Evolutionary conservation across 35 echinoderm and acorn worm species (phyloP), one percentile per base, ranked within the genome.

Genomic region (Hemicentrotus pulcherrimus): DNA sequence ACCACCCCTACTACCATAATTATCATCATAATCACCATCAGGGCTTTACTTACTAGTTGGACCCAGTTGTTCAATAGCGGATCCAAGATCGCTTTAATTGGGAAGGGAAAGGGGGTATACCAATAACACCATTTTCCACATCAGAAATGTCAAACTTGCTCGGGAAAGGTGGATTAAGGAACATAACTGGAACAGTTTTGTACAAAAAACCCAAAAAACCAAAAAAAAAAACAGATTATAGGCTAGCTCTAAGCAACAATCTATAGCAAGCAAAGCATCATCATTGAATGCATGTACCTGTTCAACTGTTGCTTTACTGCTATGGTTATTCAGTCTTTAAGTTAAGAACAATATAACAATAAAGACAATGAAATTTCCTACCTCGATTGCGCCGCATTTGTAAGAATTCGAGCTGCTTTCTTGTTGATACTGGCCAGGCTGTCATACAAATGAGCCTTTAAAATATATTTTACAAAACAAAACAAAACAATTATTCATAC

Each of bases 361-460:
- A 16, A 85, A 85, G 30, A 16, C 15, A 85, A 85, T 0, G 30
- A 86, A 86, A 86, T 31, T 31, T 30, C 46, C 71, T 95, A 95
- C 94, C 85, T 95, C 13, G 94, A 88, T 31, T 95, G 94, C 24
- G 78, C 94, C 28, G 3, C 86, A 31, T 88, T 88, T 47, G 31
- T 46, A 19, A 95, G 71, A 31, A 95, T 32, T 89, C 94, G 41
- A 19, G 94, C 94, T 47, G 94, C 94, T 16, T 95, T 95, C 24
- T 24, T 47, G 86, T 58, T 95, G 13, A 32, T 95, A 7, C 7
- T 31, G 46, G 94, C 46, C 9, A 95, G 31, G 4, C 94, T 65
- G 13, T 65, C n/a, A 52, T 95, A 55, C 71, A 95, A 15, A 59
- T 95, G 94, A 31, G 41, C 94, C 94, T 95, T 5, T 11, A 91